Base-by-base conservation (phyloP, 1,140 invertebrate species). In the Danaus plexippus region DNA sequence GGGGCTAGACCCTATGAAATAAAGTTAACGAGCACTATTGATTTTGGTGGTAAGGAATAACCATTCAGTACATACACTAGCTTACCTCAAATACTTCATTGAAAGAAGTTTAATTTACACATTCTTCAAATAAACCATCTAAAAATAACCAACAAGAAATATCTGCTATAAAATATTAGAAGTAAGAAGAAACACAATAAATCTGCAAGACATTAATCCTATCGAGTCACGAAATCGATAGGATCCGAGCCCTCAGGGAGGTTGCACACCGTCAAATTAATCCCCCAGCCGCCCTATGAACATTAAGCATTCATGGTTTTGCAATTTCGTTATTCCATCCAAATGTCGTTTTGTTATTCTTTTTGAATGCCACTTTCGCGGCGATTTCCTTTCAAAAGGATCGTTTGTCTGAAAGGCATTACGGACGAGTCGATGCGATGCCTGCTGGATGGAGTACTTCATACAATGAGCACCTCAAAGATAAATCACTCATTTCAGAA, bases 251-350 rank as follows among this genome's bases (percentile, higher is more conserved):
- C 51, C 51, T 18, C 18, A 43, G 51, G 51, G 51, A 52, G 44
- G 44, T 32, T 32, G 22, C 22, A 52, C 51, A 52, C 51, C 51
- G 51, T 52, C 51, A 52, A 52, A 52, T 52, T 52, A 54, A 54
- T 47, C 52, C 54, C 47, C 41, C 40, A 18, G 47, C 15, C 48
- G 50, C 55, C 55, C 55, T 47, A 43, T n/a, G 48, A 52, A 50
- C 56, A 58, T 58, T 58, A 58, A 52, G 49, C 49, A 58, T 58
- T 58, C 56, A 58, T 57, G 43, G 43, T 47, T 45, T 51, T 45
- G 13, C 55, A 57, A 57, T 57, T 57, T 45, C 48, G 48, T 51
- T 50, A 50, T 52, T 42, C 44, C 50, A 22, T 44, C 12, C n/a
- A 51, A 57, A 57, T 32, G 48, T 11, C 18, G 22, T 52, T 52